Conservation (phyloP, 2,888 invertebrate species). For the Meteorus cinctellus region DNA sequence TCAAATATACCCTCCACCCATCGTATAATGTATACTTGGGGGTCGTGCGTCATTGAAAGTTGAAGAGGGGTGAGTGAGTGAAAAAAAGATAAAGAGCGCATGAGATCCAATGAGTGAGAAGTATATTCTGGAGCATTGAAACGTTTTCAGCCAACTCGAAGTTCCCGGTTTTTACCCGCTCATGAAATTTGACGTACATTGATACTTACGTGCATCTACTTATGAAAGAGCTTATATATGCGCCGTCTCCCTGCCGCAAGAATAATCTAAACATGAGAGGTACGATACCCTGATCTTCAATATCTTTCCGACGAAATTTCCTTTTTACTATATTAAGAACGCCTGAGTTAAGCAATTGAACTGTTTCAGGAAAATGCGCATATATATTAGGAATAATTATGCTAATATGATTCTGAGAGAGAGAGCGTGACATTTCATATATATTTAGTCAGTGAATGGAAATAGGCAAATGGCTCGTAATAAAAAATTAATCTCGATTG, state of each 20-base stretch:
- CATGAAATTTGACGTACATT: constrained; percentile 8
- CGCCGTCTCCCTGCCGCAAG: neutral
- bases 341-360: neutral
- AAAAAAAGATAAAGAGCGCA: constrained; percentile 21
- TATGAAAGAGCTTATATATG: constrained; percentile 16
- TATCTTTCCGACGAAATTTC: neutral
- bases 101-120: constrained; percentile 14
- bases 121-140: constrained; percentile 17
- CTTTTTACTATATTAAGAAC: neutral
- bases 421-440: no score
- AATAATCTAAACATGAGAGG: neutral
- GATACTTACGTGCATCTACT: constrained; percentile 16
- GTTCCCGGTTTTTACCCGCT: constrained; percentile 32
- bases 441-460: no score
- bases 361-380: neutral
- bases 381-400: no score
- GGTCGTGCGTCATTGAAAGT: constrained; percentile 35
- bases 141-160: constrained; percentile 9
- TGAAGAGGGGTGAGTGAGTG: neutral
- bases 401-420: no score
- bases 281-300: constrained; percentile 23
- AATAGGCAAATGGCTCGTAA: no score
- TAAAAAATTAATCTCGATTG: neutral
- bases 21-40: constrained; percentile 34
- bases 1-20: constrained; percentile 22